Conservation (phyloP, 2,888 invertebrate genomes). For the Phaonia tiefii region DNA sequence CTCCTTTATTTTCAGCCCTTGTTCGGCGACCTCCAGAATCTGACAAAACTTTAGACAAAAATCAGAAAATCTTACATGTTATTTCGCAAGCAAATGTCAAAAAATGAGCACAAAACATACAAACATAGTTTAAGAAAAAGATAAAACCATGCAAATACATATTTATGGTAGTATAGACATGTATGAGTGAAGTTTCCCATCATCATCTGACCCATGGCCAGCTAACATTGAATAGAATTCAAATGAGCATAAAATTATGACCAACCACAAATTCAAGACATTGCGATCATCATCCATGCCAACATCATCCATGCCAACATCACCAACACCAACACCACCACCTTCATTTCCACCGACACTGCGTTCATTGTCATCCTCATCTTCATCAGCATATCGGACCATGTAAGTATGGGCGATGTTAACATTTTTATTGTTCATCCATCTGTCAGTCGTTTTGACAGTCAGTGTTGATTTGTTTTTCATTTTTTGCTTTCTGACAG, state of each 20-base stretch:
- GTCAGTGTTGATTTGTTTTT: constrained; percentile 7
- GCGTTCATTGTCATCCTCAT: not conserved
- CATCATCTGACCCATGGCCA: constrained; percentile 8
- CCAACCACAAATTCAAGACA: constrained; percentile 21
- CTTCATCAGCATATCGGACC: constrained; percentile 14
- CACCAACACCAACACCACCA: not conserved
- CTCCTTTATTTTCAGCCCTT: constrained; percentile 6
- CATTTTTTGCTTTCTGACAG: constrained; percentile 16
- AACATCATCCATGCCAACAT: constrained; percentile 4
- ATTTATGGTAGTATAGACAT: not conserved
- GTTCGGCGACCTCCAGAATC: constrained; percentile 2
- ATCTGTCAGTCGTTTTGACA: not conserved
- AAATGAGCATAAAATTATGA: constrained; percentile 53
- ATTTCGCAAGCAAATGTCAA: constrained; percentile 24
- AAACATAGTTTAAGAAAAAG: not conserved
- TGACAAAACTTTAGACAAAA: not conserved
- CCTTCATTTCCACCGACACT: not conserved
- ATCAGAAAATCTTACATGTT: not conserved
- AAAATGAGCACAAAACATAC: not conserved
- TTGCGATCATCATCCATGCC: not conserved
- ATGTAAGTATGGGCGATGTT: not conserved
- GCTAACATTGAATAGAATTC: constrained; percentile 53
- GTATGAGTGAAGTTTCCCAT: not conserved
- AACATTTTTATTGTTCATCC: constrained; percentile 19
- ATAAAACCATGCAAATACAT: not conserved